Base-by-base conservation (phyloP, 2,797 vertebrate species). In the Clarias pachynema region DNA sequence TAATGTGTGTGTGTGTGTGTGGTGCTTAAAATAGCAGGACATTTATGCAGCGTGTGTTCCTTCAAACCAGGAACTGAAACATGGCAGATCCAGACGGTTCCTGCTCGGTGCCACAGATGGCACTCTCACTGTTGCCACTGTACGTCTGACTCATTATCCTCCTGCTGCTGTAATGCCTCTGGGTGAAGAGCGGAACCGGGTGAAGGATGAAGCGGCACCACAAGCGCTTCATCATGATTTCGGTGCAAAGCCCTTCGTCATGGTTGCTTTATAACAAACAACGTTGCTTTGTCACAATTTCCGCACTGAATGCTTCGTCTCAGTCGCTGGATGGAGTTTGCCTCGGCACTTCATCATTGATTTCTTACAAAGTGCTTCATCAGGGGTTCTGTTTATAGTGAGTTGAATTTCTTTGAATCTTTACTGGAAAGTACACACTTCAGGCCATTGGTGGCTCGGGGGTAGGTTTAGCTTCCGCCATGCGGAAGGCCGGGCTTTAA, bases 81-180 rank as follows among this genome's bases (percentile, higher is more conserved):
- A 24, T 22, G 22, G 31, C 29, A 62, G 77, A 62, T 24, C 34
- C 31, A 79, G 31, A 79, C 57, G 12, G 29, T 79, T 62, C 77
- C 75, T 79, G 57, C 29, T 62, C 14, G 31, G 31, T 79, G 56
- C 73, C 75, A 12, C 56, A 60, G 29, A 60, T 78, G 56, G 75
- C 73, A 75, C 20, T 57, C 53, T 59, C 74, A 31, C 29, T 77
- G 20, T 22, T 78, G 56, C 29, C 73, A 29, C 72, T 53, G 44
- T 31, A 53, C 74, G 22, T 60, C 34, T 59, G 29, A 60, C 77
- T 79, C 59, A 60, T 40, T 57, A 29, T 10, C 49, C 26, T 77
- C 15, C 49, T 75, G 24, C 49, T 56, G 44, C 49, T 62, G 29
- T 37, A 22, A 62, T 24, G 22, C 31, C 57, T 60, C 57, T 79